Conservation (phyloP, 1,140 invertebrate species). For the Platorchestia sp. region DNA sequence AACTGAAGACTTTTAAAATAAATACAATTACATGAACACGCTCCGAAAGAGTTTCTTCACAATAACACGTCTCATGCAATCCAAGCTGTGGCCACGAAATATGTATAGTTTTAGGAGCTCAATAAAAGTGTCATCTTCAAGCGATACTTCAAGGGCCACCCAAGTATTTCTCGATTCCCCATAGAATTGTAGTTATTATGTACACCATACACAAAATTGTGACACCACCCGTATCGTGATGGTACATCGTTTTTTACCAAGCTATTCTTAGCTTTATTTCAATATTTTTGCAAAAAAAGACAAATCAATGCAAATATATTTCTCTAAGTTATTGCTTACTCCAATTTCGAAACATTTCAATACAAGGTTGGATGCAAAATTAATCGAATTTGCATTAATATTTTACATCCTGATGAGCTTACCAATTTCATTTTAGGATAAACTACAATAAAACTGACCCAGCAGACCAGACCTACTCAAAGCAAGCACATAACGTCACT, state of each 20-base stretch:
- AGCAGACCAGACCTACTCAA: background rate
- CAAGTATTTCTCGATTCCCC: too few relatives aligned
- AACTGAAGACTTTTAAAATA: background rate
- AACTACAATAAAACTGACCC: background rate
- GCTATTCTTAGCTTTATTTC: background rate
- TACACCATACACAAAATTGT: background rate
- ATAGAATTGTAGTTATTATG: background rate
- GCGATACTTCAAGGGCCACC: too few relatives aligned
- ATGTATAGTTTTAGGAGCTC: background rate
- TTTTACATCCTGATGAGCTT: background rate
- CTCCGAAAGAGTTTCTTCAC: background rate
- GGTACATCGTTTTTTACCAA: background rate
- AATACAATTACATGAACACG: background rate
- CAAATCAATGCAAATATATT: background rate
- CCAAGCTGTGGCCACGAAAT: background rate
- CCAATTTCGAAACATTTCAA: background rate
- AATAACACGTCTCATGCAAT: background rate
- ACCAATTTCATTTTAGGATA: background rate
- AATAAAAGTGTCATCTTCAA: background rate
- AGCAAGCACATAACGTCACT: background rate
- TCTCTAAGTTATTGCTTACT: background rate
- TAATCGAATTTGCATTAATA: background rate
- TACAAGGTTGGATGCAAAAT: background rate
- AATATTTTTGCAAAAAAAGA: background rate
- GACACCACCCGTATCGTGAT: background rate